Evolutionary conservation across 2,113 vertebrate genomes (phyloP).

Genomic region (Xiphophorus hellerii): DNA sequence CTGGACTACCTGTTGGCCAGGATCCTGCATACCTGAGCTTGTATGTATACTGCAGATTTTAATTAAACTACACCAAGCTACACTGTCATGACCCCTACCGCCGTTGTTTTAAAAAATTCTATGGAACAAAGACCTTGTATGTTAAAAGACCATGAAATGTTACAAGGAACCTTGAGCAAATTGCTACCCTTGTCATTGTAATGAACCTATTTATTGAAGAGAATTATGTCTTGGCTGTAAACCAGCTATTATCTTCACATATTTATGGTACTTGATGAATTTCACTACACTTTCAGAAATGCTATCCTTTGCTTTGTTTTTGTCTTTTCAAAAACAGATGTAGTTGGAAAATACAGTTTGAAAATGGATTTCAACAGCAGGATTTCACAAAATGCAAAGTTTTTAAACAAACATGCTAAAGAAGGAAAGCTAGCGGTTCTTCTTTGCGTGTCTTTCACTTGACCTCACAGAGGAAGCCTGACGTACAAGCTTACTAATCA

Average conservation of each 20-base stretch:
- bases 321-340: no score
- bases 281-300: not conserved
- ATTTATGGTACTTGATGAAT: no score
- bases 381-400: no score
- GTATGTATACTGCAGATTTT: slow-evolving; percentile 12
- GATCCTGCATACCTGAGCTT: slow-evolving; percentile 11
- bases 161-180: not conserved
- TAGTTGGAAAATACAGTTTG: no score
- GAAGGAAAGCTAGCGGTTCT: no score
- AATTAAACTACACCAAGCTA: slow-evolving; percentile 11
- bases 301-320: not conserved
- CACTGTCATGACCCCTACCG: not conserved
- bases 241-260: not conserved
- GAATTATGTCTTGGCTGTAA: not conserved
- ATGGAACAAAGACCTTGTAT: not conserved
- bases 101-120: not conserved
- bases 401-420: no score
- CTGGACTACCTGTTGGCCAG: slow-evolving; percentile 32
- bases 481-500: no score
- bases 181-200: not conserved
- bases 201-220: not conserved
- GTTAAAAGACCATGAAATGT: not conserved
- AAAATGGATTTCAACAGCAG: no score
- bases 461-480: no score
- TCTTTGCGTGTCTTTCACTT: no score